Percentiles rank a stretch among this genome's conserved stretches.
phyloP scores from a whole-genome alignment of 1,140 invertebrate genomes.

The Meloidogyne hapla region DNA sequence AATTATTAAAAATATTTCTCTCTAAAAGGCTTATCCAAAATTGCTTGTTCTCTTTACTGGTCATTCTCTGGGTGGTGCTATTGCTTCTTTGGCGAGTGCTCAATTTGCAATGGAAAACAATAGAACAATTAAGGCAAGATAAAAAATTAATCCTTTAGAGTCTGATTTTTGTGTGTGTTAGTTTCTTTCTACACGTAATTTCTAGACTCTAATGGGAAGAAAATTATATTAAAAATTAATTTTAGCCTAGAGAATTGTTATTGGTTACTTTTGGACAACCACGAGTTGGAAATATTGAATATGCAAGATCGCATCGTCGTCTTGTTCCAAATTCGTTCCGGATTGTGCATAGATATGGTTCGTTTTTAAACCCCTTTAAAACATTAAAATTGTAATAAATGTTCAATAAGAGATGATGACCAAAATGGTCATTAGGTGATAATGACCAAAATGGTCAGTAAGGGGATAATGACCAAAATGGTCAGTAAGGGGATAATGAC shows the following conservation, averaged over 20 bases:
- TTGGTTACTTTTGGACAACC: slow-evolving; percentile 54
- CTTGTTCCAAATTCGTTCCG: slow-evolving; percentile 50
- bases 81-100: slow-evolving; percentile 50
- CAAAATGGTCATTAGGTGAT: too few species aligned
- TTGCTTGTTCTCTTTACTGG: slow-evolving; percentile 44
- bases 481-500: not conserved
- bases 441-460: not conserved
- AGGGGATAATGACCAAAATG: too few species aligned
- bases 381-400: too few species aligned
- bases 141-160: not conserved
- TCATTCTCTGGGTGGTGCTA: slow-evolving; percentile 48
- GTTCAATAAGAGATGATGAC: too few species aligned
- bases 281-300: slow-evolving; percentile 48
- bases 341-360: slow-evolving; percentile 48
- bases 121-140: slow-evolving; percentile 2
- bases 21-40: slow-evolving; percentile 36
- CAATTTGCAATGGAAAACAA: slow-evolving; percentile 48
- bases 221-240: not conserved
- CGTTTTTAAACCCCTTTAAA: not conserved
- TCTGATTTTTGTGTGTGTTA: not conserved
- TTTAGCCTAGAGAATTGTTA: slow-evolving; percentile 15
- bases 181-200: too few species aligned
- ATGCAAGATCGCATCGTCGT: slow-evolving; percentile 41
- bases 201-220: not conserved
- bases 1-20: not conserved